A percentile compares a stretch with the other conserved stretches of the same genome.
Evolutionary conservation across 2,797 vertebrate genomes (phyloP).

Genomic region (Pangasius mekongensis): DNA sequence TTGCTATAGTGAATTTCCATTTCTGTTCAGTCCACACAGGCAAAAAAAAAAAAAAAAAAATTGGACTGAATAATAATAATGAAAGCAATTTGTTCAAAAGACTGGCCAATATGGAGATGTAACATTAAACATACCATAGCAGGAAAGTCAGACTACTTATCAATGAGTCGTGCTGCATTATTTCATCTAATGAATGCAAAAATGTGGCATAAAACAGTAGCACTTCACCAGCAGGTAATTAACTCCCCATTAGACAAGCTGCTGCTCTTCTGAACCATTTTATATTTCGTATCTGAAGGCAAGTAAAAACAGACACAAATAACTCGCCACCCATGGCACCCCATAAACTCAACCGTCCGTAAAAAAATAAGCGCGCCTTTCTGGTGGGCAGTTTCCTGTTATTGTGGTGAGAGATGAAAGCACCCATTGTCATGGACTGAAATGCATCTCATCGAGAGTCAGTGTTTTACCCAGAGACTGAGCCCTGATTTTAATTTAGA

Average conservation of each 20-base stretch:
- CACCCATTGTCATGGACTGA: slow-evolving; percentile 43
- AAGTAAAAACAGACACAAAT: slow-evolving; percentile 42
- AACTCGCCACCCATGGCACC: slow-evolving; percentile 32
- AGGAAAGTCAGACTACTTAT: neutral
- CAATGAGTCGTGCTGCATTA: neutral
- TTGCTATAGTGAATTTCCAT: neutral
- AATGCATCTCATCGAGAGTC: slow-evolving; percentile 43
- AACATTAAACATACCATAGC: neutral
- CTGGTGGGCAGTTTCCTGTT: slow-evolving; percentile 56
- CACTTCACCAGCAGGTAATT: slow-evolving; percentile 10
- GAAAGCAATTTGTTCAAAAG: neutral
- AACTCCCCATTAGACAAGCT: slow-evolving; percentile 10
- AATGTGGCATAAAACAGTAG: neutral
- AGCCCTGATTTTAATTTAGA: slow-evolving; percentile 32
- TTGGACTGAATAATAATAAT: neutral
- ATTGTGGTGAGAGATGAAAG: slow-evolving; percentile 49
- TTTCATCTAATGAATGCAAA: neutral
- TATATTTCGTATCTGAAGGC: slow-evolving; percentile 22
- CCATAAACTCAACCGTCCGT: slow-evolving; percentile 47
- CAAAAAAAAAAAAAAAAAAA: neutral
- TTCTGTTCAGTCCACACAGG: neutral
- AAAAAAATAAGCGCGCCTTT: slow-evolving; percentile 41
- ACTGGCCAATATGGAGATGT: neutral
- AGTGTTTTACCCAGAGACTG: slow-evolving; percentile 17
- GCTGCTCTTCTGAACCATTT: slow-evolving; percentile 3